Evolutionary conservation across 1,140 invertebrate species (phyloP).

Genomic region (Aporrectodea caliginosa): DNA sequence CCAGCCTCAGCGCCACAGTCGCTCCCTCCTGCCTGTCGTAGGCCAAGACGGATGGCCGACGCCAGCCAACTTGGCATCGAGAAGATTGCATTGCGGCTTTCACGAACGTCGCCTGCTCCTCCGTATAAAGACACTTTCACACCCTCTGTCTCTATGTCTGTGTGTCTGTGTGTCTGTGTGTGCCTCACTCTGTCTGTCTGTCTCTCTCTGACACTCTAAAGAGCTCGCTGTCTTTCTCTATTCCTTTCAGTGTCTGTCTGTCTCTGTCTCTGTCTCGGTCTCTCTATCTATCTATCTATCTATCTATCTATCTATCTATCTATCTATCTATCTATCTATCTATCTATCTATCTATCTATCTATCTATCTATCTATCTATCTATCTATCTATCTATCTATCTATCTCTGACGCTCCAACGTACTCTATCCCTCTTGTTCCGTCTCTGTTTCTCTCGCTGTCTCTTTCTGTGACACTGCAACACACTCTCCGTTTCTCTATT

Average conservation of each 20-base stretch:
- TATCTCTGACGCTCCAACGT: background rate
- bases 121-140: too few relatives aligned
- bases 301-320: background rate
- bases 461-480: background rate
- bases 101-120: too few relatives aligned
- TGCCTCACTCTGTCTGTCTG: background rate
- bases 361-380: background rate
- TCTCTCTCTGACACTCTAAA: background rate
- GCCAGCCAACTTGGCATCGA: too few relatives aligned
- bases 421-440: background rate
- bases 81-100: too few relatives aligned
- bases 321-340: slow-evolving; percentile 5
- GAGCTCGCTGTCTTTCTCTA: background rate
- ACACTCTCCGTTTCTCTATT: background rate
- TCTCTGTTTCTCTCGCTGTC: background rate
- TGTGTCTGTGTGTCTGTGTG: background rate
- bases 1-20: too few relatives aligned
- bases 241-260: background rate
- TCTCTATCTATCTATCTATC: background rate
- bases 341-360: slow-evolving; percentile 1
- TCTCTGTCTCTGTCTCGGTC: background rate
- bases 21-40: too few relatives aligned
- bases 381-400: background rate
- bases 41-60: too few relatives aligned
- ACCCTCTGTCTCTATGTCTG: too few relatives aligned